Evolutionary conservation across 2,797 vertebrate species (phyloP).

Genomic region (Alosa sapidissima): DNA sequence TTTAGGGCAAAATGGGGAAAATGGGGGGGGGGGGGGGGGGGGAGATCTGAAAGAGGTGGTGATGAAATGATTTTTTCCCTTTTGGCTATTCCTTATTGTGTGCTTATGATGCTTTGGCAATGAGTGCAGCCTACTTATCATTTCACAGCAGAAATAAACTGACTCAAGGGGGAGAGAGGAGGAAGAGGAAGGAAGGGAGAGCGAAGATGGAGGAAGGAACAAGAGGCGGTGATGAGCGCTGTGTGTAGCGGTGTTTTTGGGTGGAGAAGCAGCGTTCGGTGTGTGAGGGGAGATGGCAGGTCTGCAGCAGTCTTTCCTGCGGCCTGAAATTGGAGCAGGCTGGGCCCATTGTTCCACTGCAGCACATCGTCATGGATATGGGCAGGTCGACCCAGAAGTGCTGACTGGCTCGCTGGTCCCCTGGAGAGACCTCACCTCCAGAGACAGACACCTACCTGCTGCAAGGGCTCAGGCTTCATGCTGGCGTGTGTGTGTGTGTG

Average conservation of each 20-base stretch:
- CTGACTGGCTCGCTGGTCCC: slow-evolving; percentile 48
- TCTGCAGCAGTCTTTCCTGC: neutral
- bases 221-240: neutral
- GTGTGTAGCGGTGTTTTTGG: neutral
- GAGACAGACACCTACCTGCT: neutral
- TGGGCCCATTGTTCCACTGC: slow-evolving; percentile 38
- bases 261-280: neutral
- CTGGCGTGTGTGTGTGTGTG: neutral
- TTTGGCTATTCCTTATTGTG: neutral
- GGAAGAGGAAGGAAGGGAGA: neutral
- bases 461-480: neutral
- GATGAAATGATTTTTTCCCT: neutral
- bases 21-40: too few relatives aligned
- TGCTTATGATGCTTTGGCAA: neutral
- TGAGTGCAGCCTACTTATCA: neutral
- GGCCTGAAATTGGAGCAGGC: slow-evolving; percentile 44
- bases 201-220: neutral
- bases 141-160: neutral
- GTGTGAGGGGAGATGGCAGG: neutral
- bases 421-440: neutral
- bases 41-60: neutral
- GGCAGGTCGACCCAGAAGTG: slow-evolving; percentile 37
- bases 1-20: neutral
- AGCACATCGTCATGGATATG: slow-evolving; percentile 41
- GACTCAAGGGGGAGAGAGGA: neutral